Evolutionary conservation across 2,797 vertebrate genomes (phyloP).

Genomic region (Melanotaenia boesemani): DNA sequence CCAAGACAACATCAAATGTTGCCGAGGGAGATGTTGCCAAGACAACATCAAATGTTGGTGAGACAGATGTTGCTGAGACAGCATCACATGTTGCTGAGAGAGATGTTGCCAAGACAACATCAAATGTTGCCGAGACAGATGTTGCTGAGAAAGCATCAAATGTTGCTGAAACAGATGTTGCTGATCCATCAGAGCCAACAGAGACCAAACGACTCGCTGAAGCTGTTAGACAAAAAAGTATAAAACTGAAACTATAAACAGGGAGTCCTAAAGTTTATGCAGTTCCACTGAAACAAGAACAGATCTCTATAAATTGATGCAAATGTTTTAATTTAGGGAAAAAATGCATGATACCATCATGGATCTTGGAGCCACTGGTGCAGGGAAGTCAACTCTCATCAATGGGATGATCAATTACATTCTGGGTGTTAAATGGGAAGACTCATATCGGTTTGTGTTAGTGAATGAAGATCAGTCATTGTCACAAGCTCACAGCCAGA

Average conservation of each 20-base stretch:
- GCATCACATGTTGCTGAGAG: too few relatives aligned
- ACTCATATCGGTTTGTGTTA: constrained; percentile 21
- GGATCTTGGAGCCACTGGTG: constrained; percentile 46
- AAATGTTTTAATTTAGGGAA: not conserved
- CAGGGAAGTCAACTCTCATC: constrained; percentile 52
- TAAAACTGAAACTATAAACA: not conserved
- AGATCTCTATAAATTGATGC: constrained; percentile 17
- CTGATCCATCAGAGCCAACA: too few relatives aligned
- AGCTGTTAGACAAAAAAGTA: not conserved
- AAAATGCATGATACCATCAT: constrained; percentile 45
- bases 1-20: too few relatives aligned
- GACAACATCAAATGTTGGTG: too few relatives aligned
- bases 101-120: too few relatives aligned
- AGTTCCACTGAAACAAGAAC: constrained; percentile 16
- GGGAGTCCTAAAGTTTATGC: not conserved
- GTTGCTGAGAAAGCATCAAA: too few relatives aligned
- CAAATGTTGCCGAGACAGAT: too few relatives aligned
- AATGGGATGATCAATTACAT: constrained; percentile 56
- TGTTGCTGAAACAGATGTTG: too few relatives aligned
- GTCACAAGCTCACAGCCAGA: constrained; percentile 35
- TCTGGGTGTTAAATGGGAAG: constrained; percentile 37
- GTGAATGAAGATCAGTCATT: not conserved
- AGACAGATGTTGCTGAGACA: too few relatives aligned
- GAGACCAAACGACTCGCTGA: not conserved
- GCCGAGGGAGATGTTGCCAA: too few relatives aligned